Evolutionary conservation across 2,888 invertebrate genomes (phyloP), one percentile per base, ranked within the genome.

Genomic region (Drosophila rubida): DNA sequence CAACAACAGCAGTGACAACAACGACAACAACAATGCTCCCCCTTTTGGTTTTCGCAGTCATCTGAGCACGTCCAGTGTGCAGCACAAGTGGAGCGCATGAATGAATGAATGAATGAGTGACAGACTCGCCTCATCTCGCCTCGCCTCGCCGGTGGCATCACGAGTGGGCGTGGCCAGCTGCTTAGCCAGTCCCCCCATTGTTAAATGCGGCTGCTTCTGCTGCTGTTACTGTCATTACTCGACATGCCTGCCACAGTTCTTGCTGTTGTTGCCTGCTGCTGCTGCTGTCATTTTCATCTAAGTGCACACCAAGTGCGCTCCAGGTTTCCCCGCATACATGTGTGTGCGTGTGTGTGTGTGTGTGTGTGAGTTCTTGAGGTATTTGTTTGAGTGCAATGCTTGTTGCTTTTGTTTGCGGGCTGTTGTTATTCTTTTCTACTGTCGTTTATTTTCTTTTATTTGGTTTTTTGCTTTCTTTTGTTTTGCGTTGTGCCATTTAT

Each of bases 281-380:
- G 39, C 45, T 74, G 69, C 76, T 72, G 78, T 78, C 82, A 74
- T 79, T 85, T 82, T 79, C 79, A 71, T 83, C 69, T 83, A 80
- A 86, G 81, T 78, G 80, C 84, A 82, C 75, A 76, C 80, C 62
- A 80, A 86, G 86, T 76, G 78, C 76, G 86, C 83, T 83, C 80
- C 68, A 75, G 74, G 76, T 81, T 74, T 46, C 25, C 27, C 53
- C 48, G 45, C 61, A n/a, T 22, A 23, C n/a, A n/a, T n/a, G n/a
- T n/a, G n/a, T 63, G 39, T 55, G 41, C 65, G n/a, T 65, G 44
- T 53, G 35, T 30, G n/a, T 58, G 51, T 39, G 30, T 44, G 25
- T 50, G 58, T 35, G 30, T 51, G 39, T 60, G 48, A 57, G 32
- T 61, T 27, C 44, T 25, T 50, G 39, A 39, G 30, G 54, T 42